A percentile compares a stretch with the other conserved stretches of the same genome.
Conservation (phyloP, 2,113 vertebrate genomes). For the Fukomys damarensis region DNA sequence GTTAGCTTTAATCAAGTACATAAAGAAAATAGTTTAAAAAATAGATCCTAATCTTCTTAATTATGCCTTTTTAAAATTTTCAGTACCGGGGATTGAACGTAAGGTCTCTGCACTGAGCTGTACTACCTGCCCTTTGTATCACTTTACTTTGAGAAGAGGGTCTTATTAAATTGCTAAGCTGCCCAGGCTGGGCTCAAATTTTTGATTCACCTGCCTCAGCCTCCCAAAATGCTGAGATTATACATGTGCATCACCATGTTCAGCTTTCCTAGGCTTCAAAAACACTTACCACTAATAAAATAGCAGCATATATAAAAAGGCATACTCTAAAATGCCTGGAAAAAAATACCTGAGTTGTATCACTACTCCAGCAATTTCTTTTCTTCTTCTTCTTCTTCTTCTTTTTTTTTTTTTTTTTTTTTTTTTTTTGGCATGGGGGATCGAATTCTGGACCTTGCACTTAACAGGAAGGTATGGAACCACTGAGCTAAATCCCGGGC, state of each 20-base stretch:
- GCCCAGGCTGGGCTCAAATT: not conserved
- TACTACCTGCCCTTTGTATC: not conserved
- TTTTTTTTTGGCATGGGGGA: no score
- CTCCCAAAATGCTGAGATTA: not conserved
- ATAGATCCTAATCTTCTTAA: not conserved
- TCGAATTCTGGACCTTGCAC: no score
- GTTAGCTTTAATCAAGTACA: not conserved
- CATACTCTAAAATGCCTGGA: not conserved
- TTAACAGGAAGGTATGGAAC: no score
- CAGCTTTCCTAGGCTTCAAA: not conserved
- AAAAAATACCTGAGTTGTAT: no score
- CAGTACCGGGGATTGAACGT: not conserved
- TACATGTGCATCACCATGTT: not conserved
- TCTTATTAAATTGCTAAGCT: not conserved
- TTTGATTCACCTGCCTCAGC: not conserved
- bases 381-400: no score
- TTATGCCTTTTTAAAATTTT: not conserved
- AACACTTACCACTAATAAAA: not conserved
- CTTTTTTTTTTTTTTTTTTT: not conserved
- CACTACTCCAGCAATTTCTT: not conserved
- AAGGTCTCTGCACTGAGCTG: not conserved
- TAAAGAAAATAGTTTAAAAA: slow-evolving; percentile 7
- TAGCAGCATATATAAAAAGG: not conserved
- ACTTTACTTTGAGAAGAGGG: not conserved
- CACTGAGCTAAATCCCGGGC: no score